Base-by-base conservation (phyloP, 2,797 vertebrate genomes). In the Atherinosoma microstoma region DNA sequence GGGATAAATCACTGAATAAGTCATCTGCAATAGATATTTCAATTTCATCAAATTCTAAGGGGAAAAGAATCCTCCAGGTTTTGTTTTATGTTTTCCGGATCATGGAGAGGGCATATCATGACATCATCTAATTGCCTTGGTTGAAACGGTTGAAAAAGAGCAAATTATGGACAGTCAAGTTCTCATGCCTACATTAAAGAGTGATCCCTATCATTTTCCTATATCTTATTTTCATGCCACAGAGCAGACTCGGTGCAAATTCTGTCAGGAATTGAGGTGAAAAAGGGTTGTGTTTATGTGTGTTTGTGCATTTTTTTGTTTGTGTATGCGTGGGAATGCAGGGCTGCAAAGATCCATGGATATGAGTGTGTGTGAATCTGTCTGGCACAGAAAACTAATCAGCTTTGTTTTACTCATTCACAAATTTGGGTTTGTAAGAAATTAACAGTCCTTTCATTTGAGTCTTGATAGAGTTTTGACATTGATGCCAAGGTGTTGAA, bases 91-190 rank as follows among this genome's bases (percentile, higher is more conserved):
- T 53, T 68, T 78, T 78, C 58, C 20, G 84, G 80, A 91, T 87
- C 80, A 79, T 45, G 18, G 83, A 89, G 83, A 89, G 80, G 76
- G 77, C 75, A 84, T 66, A 58, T 22, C 0, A 70, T 90, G 84
- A 90, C 83, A 82, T 92, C 91, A 93, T 89, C 81, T 89, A 88
- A 87, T 88, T 87, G 76, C 86, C 78, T 70, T 80, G 84, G 83
- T 83, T 66, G 58, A 73, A 76, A 79, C 45, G 67, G 61, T 67
- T 34, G 53, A 64, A 61, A 75, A 54, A 63, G 77, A 78, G 34
- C 51, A 60, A 89, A 86, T 86, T 84, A 88, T 84, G 90, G 90
- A 80, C 67, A 61, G 67, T 66, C 40, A 27, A 70, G 87, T 89
- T 90, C 84, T 82, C 89, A 87, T 86, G 87, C 83, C 84, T 79